These are phyloP conservation scores for Heteropelma amictum DNA, from an alignment of 2,888 invertebrate genomes.

Conservation along the genomic window DNA sequence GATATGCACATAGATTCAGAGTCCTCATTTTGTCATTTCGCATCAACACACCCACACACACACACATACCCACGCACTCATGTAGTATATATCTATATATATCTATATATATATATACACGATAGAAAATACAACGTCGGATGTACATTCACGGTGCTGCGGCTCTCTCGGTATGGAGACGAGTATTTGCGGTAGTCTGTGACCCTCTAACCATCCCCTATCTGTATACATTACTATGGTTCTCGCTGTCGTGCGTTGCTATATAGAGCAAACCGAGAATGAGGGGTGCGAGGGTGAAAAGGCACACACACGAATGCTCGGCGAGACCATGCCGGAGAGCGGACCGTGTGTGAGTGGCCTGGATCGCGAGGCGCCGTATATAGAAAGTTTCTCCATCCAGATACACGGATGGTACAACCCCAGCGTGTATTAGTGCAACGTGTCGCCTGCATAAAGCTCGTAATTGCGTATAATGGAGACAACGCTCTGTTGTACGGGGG, in stretches of 20 bases:
- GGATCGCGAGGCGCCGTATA: slow-evolving; percentile 33
- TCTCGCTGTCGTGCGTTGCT: slow-evolving; percentile 46
- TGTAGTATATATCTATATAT: too few relatives aligned
- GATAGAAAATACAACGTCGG: slow-evolving; percentile 1
- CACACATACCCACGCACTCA: too few relatives aligned
- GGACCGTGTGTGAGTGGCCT: too few relatives aligned
- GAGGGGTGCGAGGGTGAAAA: not conserved
- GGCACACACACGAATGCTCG: slow-evolving; percentile 52
- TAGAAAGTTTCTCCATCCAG: not conserved
- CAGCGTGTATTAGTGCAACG: slow-evolving; percentile 25
- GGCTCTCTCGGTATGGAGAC: slow-evolving; percentile 42
- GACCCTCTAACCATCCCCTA: slow-evolving; percentile 29
- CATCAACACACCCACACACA: too few relatives aligned
- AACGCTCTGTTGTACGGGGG: slow-evolving; percentile 29
- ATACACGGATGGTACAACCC: slow-evolving; percentile 21
- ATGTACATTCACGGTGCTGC: slow-evolving; percentile 30
- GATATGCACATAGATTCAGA: too few relatives aligned
- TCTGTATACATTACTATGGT: slow-evolving; percentile 47
- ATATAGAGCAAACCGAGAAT: slow-evolving; percentile 20
- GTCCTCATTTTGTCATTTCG: too few relatives aligned
- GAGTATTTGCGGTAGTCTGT: slow-evolving; percentile 53
- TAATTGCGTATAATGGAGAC: slow-evolving; percentile 48
- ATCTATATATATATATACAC: too few relatives aligned
- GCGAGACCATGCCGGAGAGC: slow-evolving; percentile 55
- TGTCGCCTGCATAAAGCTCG: slow-evolving; percentile 6